Conservation (phyloP, 2,888 invertebrate genomes). For the Pegoplata infirma region DNA sequence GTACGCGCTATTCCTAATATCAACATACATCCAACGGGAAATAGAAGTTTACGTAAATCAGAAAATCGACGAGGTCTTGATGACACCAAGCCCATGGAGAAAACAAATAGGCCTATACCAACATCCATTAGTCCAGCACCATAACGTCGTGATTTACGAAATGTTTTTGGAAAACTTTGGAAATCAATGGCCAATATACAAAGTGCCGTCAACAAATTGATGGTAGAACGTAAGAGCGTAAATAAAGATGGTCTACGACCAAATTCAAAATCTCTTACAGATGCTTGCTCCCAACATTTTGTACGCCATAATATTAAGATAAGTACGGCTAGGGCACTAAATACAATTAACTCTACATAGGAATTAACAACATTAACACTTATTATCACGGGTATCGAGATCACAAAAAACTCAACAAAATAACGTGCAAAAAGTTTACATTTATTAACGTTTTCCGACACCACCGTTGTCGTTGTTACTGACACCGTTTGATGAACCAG, state of each 20-base stretch:
- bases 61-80: constrained; percentile 74
- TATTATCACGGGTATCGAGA: constrained; percentile 80
- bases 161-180: constrained; percentile 87
- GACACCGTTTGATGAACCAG: constrained; percentile 34
- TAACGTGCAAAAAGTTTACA: constrained; percentile 69
- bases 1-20: constrained; percentile 83
- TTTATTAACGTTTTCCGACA: neutral
- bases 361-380: constrained; percentile 80
- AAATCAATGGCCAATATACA: constrained; percentile 98
- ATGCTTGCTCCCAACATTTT: constrained; percentile 54
- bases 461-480: neutral
- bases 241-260: constrained; percentile 79
- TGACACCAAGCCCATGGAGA: constrained; percentile 88
- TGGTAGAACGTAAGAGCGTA: constrained; percentile 84
- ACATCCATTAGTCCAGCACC: constrained; percentile 97
- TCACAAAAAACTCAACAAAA: constrained; percentile 80
- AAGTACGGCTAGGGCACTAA: constrained; percentile 39
- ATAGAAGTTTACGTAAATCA: constrained; percentile 67
- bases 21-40: constrained; percentile 78
- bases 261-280: constrained; percentile 64
- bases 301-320: constrained; percentile 39
- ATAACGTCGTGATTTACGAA: constrained; percentile 91
- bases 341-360: constrained; percentile 69
- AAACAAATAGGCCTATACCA: constrained; percentile 93
- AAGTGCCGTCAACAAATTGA: constrained; percentile 86